Conservation (phyloP, 2,113 vertebrate genomes). For the Ibidorhyncha struthersii region DNA sequence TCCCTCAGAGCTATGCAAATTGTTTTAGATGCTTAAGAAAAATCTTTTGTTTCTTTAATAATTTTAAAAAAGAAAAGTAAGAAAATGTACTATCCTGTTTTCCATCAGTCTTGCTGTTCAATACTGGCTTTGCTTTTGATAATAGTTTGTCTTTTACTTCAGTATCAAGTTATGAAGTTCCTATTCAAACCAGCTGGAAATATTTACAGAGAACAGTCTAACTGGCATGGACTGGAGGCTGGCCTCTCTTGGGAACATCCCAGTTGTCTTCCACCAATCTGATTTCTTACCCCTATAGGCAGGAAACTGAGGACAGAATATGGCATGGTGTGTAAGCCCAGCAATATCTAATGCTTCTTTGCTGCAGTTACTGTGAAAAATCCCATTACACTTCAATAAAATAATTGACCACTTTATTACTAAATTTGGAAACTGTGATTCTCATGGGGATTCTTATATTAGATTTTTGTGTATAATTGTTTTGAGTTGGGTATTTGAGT, state of each 20-base stretch:
- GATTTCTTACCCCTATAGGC: not conserved
- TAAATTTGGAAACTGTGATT: not conserved
- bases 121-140: not conserved
- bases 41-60: not conserved
- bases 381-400: not conserved
- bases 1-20: not conserved
- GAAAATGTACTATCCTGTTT: not conserved
- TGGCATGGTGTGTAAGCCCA: not conserved
- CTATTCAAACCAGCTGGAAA: not conserved
- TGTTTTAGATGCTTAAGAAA: not conserved
- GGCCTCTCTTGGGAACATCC: not conserved
- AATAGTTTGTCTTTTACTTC: not conserved
- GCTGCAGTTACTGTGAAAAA: not conserved
- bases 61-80: not conserved
- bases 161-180: not conserved
- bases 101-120: not conserved
- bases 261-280: not conserved
- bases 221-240: not conserved
- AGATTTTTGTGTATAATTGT: not conserved
- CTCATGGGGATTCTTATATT: not conserved
- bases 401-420: not conserved
- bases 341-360: not conserved
- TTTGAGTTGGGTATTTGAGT: not conserved
- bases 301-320: not conserved
- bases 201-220: not conserved